Base-by-base conservation (phyloP, 2,797 vertebrate genomes). In the Selene dorsalis region DNA sequence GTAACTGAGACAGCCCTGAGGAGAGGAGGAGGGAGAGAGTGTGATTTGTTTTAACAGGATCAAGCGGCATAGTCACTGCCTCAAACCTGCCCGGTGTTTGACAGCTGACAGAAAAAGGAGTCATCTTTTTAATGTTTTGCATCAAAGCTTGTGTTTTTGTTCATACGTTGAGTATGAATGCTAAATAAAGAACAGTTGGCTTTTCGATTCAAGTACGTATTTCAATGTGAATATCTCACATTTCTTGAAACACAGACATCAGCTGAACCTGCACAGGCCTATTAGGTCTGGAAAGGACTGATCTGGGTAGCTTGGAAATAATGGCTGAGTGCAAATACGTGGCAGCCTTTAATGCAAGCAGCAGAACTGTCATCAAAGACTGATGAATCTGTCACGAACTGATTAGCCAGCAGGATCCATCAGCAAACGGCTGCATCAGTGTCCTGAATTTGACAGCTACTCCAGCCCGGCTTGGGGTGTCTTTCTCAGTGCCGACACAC, bases 1-100 rank as follows among this genome's bases (percentile, higher is more conserved):
- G 98, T 93, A 99, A 99, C 95, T 99, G 96, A 97, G 87, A 88
- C 77, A 83, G 86, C 89, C 80, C 80, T 1, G 1, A 57, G 86
- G 73, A 38, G 35, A 61, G 80, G 59, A 79, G 61, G 85, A 82
- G 82, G 78, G 79, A 66, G 73, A 75, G 77, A 80, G 77, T 68
- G 73, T 28, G 84, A 77, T 87, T 76, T 88, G 74, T 92, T 87
- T 79, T 73, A 89, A 83, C 87, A 88, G 79, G 85, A 89, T 76
- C 48, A 41, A 87, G 81, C 47, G 35, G 87, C 80, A 39, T 38
- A 77, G 68, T 63, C 18, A 68, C 71, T 43, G 28, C 59, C 84
- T 85, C 67, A 71, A 64, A 83, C 84, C 83, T 87, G 87, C 80
- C 68, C 75, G 52, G 80, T 85, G 90, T 87, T 81, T 88, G 83